phyloP scores from a whole-genome alignment of 2,888 invertebrate species.

The Drosophila eohydei region DNA sequence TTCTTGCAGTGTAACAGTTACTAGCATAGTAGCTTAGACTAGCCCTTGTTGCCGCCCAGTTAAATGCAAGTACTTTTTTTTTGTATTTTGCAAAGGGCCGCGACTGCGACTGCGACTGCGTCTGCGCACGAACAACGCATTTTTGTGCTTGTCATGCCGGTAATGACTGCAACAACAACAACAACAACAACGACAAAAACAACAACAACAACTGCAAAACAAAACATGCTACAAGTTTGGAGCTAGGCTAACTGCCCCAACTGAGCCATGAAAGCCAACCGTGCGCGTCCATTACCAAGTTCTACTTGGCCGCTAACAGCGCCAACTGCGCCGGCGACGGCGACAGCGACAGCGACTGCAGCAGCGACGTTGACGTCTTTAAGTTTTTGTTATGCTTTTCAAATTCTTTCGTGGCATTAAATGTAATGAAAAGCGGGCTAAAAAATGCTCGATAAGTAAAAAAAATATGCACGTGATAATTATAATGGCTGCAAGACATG shows the following conservation, averaged over 20 bases:
- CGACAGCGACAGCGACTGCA: conserved; percentile 7
- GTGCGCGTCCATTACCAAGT: conserved; percentile 73
- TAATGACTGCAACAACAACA: conserved; percentile 72
- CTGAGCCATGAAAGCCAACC: conserved; percentile 83
- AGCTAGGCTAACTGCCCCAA: conserved; percentile 75
- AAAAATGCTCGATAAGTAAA: conserved; percentile 68
- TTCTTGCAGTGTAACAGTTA: conserved; percentile 2
- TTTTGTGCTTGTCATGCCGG: conserved; percentile 82
- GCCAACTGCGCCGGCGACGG: conserved; percentile 33
- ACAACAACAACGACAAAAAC: conserved; percentile 27
- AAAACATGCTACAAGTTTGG: conserved; percentile 71
- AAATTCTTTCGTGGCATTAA: conserved; percentile 77
- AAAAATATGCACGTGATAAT: conserved; percentile 71
- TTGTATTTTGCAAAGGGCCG: conserved; percentile 41
- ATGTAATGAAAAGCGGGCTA: conserved; percentile 77
- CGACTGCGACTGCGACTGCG: conserved; percentile 42
- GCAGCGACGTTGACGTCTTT: conserved; percentile 5
- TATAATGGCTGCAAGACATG: conserved; percentile 72
- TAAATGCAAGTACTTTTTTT: conserved; percentile 64
- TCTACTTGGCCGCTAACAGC: conserved; percentile 63
- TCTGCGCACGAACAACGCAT: conserved; percentile 76
- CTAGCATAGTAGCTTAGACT: conserved; percentile 36
- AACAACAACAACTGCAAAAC: conserved; percentile 38
- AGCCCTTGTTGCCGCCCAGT: conserved; percentile 69
- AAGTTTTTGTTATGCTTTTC: conserved; percentile 74